Evolutionary conservation across 2,113 vertebrate species (phyloP).

Genomic region (Meriones unguiculatus): DNA sequence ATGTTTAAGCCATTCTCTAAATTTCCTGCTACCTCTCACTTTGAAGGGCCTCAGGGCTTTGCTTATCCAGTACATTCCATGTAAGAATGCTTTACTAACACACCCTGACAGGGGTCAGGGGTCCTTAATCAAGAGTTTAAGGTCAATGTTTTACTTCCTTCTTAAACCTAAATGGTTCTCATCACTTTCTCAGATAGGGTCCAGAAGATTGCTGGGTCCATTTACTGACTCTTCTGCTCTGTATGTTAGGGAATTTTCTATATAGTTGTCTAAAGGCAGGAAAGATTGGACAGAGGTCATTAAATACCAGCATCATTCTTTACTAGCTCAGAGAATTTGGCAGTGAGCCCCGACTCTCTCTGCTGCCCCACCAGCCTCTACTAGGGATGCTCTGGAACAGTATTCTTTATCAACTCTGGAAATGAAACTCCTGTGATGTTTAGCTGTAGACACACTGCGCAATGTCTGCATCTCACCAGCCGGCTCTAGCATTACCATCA

Average conservation of each 20-base stretch:
- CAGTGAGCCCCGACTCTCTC: background rate
- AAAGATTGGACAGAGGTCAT: background rate
- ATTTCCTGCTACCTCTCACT: background rate
- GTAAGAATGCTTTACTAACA: background rate
- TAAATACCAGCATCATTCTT: background rate
- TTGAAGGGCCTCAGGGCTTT: background rate
- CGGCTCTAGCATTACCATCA: slow-evolving; percentile 73
- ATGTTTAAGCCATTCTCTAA: background rate
- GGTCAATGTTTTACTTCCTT: background rate
- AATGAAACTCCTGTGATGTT: slow-evolving; percentile 86
- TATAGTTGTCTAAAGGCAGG: background rate
- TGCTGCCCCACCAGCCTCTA: background rate
- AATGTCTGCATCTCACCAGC: slow-evolving; percentile 77
- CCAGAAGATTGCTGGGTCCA: background rate
- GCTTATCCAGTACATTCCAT: background rate
- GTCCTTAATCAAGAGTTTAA: background rate
- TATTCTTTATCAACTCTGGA: slow-evolving; percentile 79
- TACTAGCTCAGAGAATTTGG: background rate
- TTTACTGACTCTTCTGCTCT: background rate
- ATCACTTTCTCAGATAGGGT: background rate
- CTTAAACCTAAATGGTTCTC: background rate
- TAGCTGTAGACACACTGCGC: slow-evolving; percentile 82
- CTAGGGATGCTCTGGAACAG: background rate
- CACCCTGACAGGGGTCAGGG: background rate
- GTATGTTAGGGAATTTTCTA: background rate